A percentile compares a stretch with the other conserved stretches of the same genome.
Conservation (phyloP, 2,113 vertebrate species). For the Chauna torquata region DNA sequence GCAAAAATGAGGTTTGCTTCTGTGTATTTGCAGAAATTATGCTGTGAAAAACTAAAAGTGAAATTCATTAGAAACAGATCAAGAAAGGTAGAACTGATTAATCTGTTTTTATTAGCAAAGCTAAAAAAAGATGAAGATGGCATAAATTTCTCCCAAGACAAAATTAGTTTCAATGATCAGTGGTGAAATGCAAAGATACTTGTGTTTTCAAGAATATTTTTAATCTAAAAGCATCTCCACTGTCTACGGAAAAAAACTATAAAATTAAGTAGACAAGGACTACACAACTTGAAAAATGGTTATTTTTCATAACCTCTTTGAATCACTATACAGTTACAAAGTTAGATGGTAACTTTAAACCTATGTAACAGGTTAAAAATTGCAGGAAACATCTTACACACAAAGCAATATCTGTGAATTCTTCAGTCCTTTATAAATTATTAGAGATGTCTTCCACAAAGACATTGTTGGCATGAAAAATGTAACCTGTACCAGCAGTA, state of each 20-base stretch:
- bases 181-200: not conserved
- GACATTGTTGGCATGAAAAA: not conserved
- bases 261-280: not conserved
- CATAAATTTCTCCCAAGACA: not conserved
- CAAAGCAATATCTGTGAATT: not conserved
- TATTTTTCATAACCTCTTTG: not conserved
- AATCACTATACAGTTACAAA: not conserved
- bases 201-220: not conserved
- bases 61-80: not conserved
- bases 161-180: not conserved
- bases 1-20: not conserved
- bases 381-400: not conserved
- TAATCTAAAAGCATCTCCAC: not conserved
- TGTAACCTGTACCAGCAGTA: not conserved
- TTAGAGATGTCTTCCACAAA: not conserved
- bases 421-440: not conserved
- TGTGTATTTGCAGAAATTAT: not conserved
- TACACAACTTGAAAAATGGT: not conserved
- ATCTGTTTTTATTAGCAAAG: not conserved
- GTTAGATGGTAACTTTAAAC: not conserved
- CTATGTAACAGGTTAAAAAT: not conserved
- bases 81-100: not conserved
- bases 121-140: not conserved
- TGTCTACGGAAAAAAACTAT: accelerated
- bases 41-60: not conserved